A percentile compares a stretch with the other conserved stretches of the same genome.
These are phyloP conservation scores for Calidris pugnax DNA, from an alignment of 2,113 vertebrate genomes.

Conservation along the genomic window DNA sequence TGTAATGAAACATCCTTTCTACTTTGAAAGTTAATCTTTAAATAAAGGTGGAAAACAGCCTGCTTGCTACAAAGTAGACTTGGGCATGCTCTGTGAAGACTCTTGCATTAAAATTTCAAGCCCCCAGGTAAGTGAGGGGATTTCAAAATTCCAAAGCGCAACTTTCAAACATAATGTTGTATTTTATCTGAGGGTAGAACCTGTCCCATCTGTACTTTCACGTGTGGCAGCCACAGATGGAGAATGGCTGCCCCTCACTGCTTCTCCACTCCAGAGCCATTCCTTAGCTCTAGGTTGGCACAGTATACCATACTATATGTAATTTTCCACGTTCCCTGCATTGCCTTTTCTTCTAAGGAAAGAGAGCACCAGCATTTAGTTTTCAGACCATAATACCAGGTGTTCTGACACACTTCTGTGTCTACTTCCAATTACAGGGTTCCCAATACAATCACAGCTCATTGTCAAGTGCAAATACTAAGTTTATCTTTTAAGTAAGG, in stretches of 20 bases:
- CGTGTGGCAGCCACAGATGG: neutral
- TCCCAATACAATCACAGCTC: neutral
- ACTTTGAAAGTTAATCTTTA: neutral
- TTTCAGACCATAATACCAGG: neutral
- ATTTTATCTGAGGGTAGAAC: neutral
- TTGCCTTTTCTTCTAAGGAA: neutral
- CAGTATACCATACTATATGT: accelerated
- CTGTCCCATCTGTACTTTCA: neutral
- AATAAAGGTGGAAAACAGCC: neutral
- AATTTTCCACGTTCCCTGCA: neutral
- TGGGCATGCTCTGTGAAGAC: neutral
- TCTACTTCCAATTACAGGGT: neutral
- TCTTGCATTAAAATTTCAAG: neutral
- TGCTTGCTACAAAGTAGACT: neutral
- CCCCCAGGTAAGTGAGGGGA: neutral
- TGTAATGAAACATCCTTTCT: neutral
- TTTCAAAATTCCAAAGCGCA: neutral
- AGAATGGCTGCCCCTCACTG: neutral
- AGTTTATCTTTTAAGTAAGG: neutral
- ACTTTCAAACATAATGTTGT: neutral
- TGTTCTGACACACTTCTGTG: neutral
- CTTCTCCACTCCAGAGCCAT: neutral
- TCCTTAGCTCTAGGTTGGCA: neutral
- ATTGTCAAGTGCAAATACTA: neutral
- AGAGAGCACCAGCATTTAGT: neutral